Base-by-base conservation (phyloP, 2,888 invertebrate genomes). In the Polietes domitor region DNA sequence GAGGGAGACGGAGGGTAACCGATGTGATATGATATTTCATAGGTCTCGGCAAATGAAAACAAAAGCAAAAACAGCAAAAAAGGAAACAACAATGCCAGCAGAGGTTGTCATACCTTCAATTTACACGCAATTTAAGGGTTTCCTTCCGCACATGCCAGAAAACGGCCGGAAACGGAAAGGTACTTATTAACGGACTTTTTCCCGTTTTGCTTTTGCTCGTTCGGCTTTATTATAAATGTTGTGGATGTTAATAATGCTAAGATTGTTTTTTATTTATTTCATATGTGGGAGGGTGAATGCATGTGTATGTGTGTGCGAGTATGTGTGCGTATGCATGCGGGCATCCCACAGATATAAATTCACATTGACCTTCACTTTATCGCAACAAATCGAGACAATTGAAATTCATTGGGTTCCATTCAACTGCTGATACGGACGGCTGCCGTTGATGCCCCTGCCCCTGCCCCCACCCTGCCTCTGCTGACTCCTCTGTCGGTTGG, bases 381-480 rank as follows among this genome's bases (percentile, higher is more conserved):
- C 55, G 47, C 68, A 68, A 41, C 68, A 74, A 80, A 80, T 80
- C 68, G 70, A 74, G 74, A 80, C 74, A 80, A 80, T 80, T 74
- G 79, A 80, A 74, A 74, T 74, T 79, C 65, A 68, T 79, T 79
- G 73, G 55, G 37, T 63, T 78, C 72, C 63, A 32, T 50, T 55
- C 41, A 76, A 26, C 61, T 32, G 5, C 28, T 15, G 7, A n/a
- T 32, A 32, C 3, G 28, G 24, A 55, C 21, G 19, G 55, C 10
- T 55, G 58, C 24, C 19, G 24, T 4, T 47, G 47, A 2, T 50
- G 74, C 26, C 6, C 10, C 9, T 37, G 37, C 47, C n/a, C 6
- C n/a, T 5, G 47, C 47, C 47, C 4, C n/a, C 5, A 32, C n/a
- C n/a, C 12, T 47, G 15, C n/a, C n/a, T 47, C 7, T n/a, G 12